Conservation (phyloP, 2,888 invertebrate species). For the Cactoblastis cactorum region DNA sequence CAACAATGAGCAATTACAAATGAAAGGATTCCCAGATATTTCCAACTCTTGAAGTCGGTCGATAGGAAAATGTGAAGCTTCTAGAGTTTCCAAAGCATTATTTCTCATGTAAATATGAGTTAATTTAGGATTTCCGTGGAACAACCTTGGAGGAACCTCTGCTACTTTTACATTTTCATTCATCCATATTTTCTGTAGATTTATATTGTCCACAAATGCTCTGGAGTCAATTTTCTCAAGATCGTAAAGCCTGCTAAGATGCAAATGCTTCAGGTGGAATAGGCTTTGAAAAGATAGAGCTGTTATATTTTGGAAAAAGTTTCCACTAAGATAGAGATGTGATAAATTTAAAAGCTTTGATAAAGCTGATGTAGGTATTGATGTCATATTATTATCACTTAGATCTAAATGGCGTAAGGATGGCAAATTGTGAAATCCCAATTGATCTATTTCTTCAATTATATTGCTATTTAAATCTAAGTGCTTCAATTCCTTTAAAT, state of each 20-base stretch:
- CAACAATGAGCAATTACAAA: conserved; percentile 91
- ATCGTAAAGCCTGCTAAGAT: conserved; percentile 83
- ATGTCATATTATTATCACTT: conserved; percentile 89
- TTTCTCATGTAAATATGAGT: conserved; percentile 87
- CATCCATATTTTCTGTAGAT: conserved; percentile 87
- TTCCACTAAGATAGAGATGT: conserved; percentile 87
- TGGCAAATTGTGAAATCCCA: conserved; percentile 86
- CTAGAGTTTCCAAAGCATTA: conserved; percentile 86
- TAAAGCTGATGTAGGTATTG: conserved; percentile 86
- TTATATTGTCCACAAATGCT: conserved; percentile 91
- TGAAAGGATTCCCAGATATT: conserved; percentile 89
- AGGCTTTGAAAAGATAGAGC: conserved; percentile 91
- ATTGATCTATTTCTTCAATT: conserved; percentile 84
- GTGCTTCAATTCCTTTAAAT: conserved; percentile 83
- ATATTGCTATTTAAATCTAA: conserved; percentile 88
- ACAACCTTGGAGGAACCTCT: conserved; percentile 88
- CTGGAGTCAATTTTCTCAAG: conserved; percentile 86
- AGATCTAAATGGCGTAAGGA: conserved; percentile 86
- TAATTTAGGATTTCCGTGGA: conserved; percentile 90
- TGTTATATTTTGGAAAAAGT: conserved; percentile 85
- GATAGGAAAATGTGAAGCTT: conserved; percentile 89
- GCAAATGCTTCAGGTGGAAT: conserved; percentile 87
- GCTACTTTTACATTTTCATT: conserved; percentile 87
- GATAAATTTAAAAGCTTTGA: conserved; percentile 88
- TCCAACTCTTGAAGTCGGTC: conserved; percentile 87